Conservation (phyloP, 2,888 invertebrate genomes). For the Troides oblongomaculatus region DNA sequence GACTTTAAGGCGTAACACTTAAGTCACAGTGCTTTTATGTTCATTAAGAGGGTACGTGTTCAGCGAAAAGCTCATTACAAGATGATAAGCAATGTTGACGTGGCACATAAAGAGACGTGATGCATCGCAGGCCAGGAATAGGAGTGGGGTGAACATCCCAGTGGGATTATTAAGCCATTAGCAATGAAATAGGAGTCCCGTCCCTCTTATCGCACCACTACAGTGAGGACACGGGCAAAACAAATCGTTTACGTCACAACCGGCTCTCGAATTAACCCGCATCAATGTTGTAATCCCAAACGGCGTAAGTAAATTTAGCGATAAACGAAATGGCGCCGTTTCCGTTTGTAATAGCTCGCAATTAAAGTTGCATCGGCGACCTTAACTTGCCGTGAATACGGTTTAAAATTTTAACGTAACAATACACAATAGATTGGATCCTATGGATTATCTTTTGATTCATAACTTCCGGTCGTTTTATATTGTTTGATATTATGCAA, state of each 20-base stretch:
- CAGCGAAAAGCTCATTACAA: slow-evolving; percentile 2
- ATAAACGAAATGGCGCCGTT: neutral
- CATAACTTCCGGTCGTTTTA: too few species aligned
- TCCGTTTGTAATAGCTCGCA: slow-evolving; percentile 13
- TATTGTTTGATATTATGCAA: too few species aligned
- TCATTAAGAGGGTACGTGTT: slow-evolving; percentile 1
- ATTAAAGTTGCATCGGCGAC: slow-evolving; percentile 2
- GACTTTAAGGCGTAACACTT: neutral
- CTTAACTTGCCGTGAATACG: neutral
- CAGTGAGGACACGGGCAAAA: slow-evolving; percentile 59
- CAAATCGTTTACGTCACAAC: slow-evolving; percentile 51
- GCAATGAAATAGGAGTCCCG: slow-evolving; percentile 59
- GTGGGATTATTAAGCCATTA: slow-evolving; percentile 66
- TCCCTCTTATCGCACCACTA: slow-evolving; percentile 52
- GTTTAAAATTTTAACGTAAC: neutral
- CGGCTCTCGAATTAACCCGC: slow-evolving; percentile 33
- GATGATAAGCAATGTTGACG: slow-evolving; percentile 15
- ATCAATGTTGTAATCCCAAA: slow-evolving; percentile 24
- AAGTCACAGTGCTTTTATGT: neutral
- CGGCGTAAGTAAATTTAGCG: slow-evolving; percentile 10
- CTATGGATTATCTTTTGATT: too few species aligned
- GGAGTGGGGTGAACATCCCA: slow-evolving; percentile 40
- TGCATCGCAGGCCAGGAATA: slow-evolving; percentile 18
- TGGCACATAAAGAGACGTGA: slow-evolving; percentile 6
- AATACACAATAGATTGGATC: too few species aligned